A percentile compares a stretch with the other conserved stretches of the same genome.
phyloP scores from a whole-genome alignment of 1,140 invertebrate genomes.

The Listronotus oregonensis region DNA sequence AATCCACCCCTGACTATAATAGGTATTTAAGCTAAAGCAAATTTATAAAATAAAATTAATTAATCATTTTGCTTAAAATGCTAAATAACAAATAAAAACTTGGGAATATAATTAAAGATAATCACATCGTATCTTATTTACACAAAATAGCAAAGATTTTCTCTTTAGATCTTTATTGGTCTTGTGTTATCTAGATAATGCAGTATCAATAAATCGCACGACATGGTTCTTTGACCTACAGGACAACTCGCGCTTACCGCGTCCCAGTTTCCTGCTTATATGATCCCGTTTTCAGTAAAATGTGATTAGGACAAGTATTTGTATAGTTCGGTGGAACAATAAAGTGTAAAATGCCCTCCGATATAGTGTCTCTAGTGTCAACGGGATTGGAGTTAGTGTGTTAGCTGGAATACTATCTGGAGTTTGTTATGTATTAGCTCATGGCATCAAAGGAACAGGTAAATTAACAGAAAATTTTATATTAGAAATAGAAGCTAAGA shows the following conservation, averaged over 20 bases:
- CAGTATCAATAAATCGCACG: constrained; percentile 11
- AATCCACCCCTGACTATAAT: no score
- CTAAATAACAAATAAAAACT: background rate
- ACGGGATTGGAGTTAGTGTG: constrained; percentile 63
- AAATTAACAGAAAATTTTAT: constrained; percentile 18
- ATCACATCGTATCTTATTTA: no score
- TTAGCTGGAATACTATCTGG: constrained; percentile 64
- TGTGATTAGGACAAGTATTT: constrained; percentile 32
- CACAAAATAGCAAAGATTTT: no score
- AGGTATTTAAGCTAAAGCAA: background rate
- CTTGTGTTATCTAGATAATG: constrained; percentile 4
- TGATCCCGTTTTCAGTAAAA: constrained; percentile 25
- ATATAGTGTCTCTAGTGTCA: constrained; percentile 58
- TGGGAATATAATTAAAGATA: no score
- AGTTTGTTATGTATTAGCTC: constrained; percentile 62
- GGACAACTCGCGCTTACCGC: background rate
- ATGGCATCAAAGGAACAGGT: constrained; percentile 54
- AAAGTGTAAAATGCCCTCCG: constrained; percentile 53
- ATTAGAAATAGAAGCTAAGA: no score
- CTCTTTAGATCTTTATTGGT: background rate
- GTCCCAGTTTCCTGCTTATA: constrained; percentile 8
- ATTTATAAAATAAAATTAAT: background rate
- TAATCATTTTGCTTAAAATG: background rate
- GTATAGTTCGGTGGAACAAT: constrained; percentile 21
- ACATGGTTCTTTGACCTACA: constrained; percentile 17